Evolutionary conservation across 2,888 invertebrate genomes (phyloP).

Genomic region (Dryomyza anilis): DNA sequence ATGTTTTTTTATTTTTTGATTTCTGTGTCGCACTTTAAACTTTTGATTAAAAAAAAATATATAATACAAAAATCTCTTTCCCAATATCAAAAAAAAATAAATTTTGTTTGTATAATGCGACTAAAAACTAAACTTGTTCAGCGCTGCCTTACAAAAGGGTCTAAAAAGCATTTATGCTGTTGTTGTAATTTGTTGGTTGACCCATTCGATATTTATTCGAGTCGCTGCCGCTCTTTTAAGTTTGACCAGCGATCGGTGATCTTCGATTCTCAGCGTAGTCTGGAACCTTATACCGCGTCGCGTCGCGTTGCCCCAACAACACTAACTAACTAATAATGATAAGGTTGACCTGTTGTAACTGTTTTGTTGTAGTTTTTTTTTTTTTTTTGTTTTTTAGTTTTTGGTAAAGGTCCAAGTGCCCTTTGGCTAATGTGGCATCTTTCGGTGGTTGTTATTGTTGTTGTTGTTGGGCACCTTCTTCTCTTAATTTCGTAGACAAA

Average conservation of each 20-base stretch:
- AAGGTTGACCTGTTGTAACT: slow-evolving; percentile 10
- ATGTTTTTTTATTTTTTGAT: background rate
- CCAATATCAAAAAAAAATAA: background rate
- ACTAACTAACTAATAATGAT: slow-evolving; percentile 7
- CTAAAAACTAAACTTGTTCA: slow-evolving; percentile 6
- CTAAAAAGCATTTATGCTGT: background rate
- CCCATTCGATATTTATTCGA: background rate
- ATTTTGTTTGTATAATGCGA: background rate
- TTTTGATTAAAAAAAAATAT: slow-evolving; percentile 1
- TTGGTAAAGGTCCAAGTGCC: background rate
- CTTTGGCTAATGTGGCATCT: background rate
- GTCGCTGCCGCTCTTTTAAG: background rate
- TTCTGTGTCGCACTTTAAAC: background rate
- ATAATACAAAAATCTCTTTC: background rate
- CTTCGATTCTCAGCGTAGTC: background rate
- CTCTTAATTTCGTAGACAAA: background rate
- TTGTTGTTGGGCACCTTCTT: background rate
- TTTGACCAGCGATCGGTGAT: background rate
- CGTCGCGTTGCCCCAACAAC: background rate
- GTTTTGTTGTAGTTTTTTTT: background rate
- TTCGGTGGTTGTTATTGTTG: background rate
- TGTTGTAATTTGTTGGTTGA: background rate
- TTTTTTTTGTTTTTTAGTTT: background rate
- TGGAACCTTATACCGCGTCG: background rate
- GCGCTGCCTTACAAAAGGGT: slow-evolving; percentile 6